A percentile compares a stretch with the other conserved stretches of the same genome.
phyloP scores from a whole-genome alignment of 1,140 invertebrate genomes.

The Goniozus legneri region DNA sequence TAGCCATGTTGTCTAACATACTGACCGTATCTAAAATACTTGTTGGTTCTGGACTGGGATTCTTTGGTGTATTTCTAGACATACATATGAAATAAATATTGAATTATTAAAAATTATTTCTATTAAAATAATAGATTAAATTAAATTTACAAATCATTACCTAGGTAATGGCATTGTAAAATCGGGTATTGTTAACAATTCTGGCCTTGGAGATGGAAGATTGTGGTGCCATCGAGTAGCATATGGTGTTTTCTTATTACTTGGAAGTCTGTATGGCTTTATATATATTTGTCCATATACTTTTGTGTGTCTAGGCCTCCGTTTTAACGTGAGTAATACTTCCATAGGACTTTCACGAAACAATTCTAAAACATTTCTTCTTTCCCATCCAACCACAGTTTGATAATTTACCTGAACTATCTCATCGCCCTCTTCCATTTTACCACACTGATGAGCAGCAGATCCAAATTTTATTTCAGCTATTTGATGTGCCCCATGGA shows the following conservation, averaged over 20 bases:
- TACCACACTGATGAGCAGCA: conserved; percentile 79
- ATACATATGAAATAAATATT: conserved; percentile 8
- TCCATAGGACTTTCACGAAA: conserved; percentile 77
- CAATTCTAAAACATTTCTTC: conserved; percentile 74
- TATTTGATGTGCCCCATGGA: conserved; percentile 82
- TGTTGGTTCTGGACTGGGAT: conserved; percentile 42
- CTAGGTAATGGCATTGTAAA: conserved; percentile 60
- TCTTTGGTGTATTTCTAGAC: conserved; percentile 36
- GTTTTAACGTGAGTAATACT: conserved; percentile 79
- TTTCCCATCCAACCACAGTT: conserved; percentile 87
- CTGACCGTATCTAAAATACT: conserved; percentile 41
- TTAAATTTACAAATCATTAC: conserved; percentile 31
- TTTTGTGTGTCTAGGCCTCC: conserved; percentile 78
- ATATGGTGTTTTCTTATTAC: conserved; percentile 66
- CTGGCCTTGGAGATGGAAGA: conserved; percentile 63
- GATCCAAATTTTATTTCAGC: conserved; percentile 82
- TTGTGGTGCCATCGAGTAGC: conserved; percentile 66
- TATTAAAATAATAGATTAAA: background rate
- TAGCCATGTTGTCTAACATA: conserved; percentile 42
- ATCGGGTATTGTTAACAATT: conserved; percentile 64
- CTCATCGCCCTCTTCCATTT: conserved; percentile 90
- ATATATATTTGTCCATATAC: conserved; percentile 80
- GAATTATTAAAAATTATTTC: conserved; percentile 5
- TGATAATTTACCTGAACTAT: conserved; percentile 91
- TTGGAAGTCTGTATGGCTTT: conserved; percentile 73